Base-by-base conservation (phyloP, 2,888 invertebrate genomes). In the Teleogryllus oceanicus region DNA sequence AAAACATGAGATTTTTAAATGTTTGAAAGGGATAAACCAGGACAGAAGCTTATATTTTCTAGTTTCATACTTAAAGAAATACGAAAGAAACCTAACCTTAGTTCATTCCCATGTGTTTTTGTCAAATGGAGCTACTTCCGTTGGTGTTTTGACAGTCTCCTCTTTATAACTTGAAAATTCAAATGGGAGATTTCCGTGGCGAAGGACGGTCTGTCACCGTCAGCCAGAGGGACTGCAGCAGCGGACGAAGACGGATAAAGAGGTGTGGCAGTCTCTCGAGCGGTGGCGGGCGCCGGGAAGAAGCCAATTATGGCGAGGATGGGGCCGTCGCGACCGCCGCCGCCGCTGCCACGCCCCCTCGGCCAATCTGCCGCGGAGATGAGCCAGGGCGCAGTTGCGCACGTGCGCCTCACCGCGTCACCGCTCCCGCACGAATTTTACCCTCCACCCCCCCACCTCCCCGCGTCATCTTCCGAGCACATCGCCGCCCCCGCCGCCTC, bases 381-480 rank as follows among this genome's bases (percentile, higher is more conserved):
- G 62, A 62, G 62, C n/a, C 62, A n/a, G 16, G 62, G 62, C n/a
- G 79, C 79, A 79, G 12, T 75, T 74, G 37, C 49, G n/a, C 62
- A 62, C 62, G 62, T 62, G 62, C 62, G 62, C n/a, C 77, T 37
- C 81, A 74, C 49, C 80, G 79, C 75, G 37, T 79, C 74, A 78
- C 11, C 78, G 74, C 62, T 13, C 50, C 24, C 10, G 20, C 50
- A 13, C 76, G 49, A 75, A 78, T 49, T 18, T 2, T 18, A 50
- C 2, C 49, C 20, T 49, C 75, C 51, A 37, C 37, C 78, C 16
- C 37, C 37, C 76, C 13, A 51, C 62, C n/a, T n/a, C 76, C 74
- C 13, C 24, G 50, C 50, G 20, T 78, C 51, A 76, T 50, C 49
- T 79, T 50, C 80, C 11, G 77, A 74, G 51, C n/a, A 21, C 24